Percentiles rank a stretch among this genome's conserved stretches.
Evolutionary conservation across 2,797 vertebrate species (phyloP).

Genomic region (Trachops cirrhosus): DNA sequence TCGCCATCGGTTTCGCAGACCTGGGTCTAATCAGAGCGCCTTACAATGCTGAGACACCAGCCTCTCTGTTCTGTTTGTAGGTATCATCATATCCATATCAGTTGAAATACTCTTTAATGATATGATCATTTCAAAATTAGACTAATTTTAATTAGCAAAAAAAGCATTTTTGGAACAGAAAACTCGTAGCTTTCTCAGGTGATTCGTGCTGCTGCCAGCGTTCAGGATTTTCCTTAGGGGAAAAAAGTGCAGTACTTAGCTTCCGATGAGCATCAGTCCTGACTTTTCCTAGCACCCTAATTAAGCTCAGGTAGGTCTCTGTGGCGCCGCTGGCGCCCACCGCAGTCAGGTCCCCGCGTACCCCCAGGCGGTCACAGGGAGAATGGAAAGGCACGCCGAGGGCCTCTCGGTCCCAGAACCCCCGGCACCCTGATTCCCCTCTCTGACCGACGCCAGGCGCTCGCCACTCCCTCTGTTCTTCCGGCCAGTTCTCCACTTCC

Average conservation of each 20-base stretch:
- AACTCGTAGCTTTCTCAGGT: constrained; percentile 54
- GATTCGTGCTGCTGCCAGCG: constrained; percentile 68
- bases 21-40: constrained; percentile 64
- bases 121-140: constrained; percentile 74
- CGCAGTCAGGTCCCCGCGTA: not conserved
- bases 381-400: not conserved
- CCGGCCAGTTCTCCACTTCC: not conserved
- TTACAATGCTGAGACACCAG: constrained; percentile 61
- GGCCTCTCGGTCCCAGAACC: not conserved
- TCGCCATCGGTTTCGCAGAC: constrained; percentile 64
- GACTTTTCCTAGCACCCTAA: not conserved
- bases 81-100: constrained; percentile 79
- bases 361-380: not conserved
- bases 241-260: not conserved
- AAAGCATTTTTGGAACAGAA: constrained; percentile 70
- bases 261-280: not conserved
- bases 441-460: accelerated
- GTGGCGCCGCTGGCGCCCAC: not conserved
- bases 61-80: constrained; percentile 76
- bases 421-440: not conserved
- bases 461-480: not conserved
- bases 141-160: constrained; percentile 78
- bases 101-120: constrained; percentile 78
- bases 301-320: not conserved
- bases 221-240: constrained; percentile 57